A percentile compares a stretch with the other conserved stretches of the same genome.
phyloP scores from a whole-genome alignment of 2,888 invertebrate genomes.

The Allygus modestus region DNA sequence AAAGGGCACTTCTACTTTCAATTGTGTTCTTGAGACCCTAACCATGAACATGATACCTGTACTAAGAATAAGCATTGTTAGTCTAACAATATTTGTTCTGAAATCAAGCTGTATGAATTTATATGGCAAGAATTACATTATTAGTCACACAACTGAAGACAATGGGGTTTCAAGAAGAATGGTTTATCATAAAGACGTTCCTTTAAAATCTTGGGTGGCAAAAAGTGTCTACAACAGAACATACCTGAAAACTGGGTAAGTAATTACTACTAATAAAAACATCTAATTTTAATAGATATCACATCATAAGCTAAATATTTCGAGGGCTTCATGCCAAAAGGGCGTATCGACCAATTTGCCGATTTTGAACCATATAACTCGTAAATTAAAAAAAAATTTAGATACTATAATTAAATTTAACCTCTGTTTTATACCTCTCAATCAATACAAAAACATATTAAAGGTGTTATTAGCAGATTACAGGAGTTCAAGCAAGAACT shows the following conservation, averaged over 20 bases:
- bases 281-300: too few relatives aligned
- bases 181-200: not conserved
- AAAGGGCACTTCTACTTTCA: not conserved
- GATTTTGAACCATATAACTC: too few relatives aligned
- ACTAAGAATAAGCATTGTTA: not conserved
- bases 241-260: constrained; percentile 38
- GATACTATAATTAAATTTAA: too few relatives aligned
- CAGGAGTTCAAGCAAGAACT: too few relatives aligned
- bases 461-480: too few relatives aligned
- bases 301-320: too few relatives aligned
- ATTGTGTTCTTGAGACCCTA: not conserved
- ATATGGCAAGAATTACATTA: not conserved
- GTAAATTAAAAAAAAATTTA: too few relatives aligned
- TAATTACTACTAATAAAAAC: not conserved
- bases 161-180: not conserved
- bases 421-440: too few relatives aligned
- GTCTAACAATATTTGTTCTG: not conserved
- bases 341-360: too few relatives aligned
- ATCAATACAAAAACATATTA: too few relatives aligned
- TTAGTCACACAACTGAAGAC: not conserved
- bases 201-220: constrained; percentile 20
- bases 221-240: constrained; percentile 22
- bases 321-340: too few relatives aligned
- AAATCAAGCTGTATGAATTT: not conserved
- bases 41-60: not conserved